Conservation (phyloP, 2,113 vertebrate species). For the Ranitomeya imitator region DNA sequence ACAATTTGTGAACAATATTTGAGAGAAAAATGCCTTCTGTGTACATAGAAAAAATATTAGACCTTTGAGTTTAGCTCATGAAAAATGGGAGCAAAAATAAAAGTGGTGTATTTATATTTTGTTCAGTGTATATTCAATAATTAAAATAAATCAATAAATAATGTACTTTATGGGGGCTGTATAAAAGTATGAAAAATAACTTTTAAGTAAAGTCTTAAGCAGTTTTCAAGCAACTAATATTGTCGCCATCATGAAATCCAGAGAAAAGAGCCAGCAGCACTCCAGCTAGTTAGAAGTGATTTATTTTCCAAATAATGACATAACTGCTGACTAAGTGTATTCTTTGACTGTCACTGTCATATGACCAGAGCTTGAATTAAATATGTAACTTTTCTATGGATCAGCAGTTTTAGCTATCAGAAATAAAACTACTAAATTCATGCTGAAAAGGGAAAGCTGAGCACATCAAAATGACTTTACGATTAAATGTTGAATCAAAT, state of each 20-base stretch:
- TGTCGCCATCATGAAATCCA: not conserved
- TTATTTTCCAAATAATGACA: constrained; percentile 21
- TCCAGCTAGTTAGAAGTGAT: not conserved
- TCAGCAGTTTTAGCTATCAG: constrained; percentile 46
- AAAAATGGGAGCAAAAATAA: too few relatives aligned
- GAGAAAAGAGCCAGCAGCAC: not conserved
- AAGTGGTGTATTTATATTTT: too few relatives aligned
- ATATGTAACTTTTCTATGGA: constrained; percentile 31
- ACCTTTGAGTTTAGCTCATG: too few relatives aligned
- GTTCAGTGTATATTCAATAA: too few relatives aligned
- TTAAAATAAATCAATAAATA: not conserved
- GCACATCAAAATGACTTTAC: constrained; percentile 10
- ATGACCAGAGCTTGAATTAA: constrained; percentile 35
- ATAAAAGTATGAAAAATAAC: not conserved
- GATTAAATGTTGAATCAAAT: constrained; percentile 23
- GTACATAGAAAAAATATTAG: too few relatives aligned
- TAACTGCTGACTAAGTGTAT: constrained; percentile 42
- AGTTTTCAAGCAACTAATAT: not conserved
- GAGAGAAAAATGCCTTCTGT: too few relatives aligned
- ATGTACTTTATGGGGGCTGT: not conserved
- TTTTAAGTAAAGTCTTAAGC: not conserved
- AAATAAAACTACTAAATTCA: constrained; percentile 38
- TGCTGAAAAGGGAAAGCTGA: constrained; percentile 40
- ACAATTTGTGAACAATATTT: too few relatives aligned
- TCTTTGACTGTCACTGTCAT: constrained; percentile 24